A percentile compares a stretch with the other conserved stretches of the same genome.
Conservation (phyloP, 2,888 invertebrate genomes). For the Malthinus seriepunctatus region DNA sequence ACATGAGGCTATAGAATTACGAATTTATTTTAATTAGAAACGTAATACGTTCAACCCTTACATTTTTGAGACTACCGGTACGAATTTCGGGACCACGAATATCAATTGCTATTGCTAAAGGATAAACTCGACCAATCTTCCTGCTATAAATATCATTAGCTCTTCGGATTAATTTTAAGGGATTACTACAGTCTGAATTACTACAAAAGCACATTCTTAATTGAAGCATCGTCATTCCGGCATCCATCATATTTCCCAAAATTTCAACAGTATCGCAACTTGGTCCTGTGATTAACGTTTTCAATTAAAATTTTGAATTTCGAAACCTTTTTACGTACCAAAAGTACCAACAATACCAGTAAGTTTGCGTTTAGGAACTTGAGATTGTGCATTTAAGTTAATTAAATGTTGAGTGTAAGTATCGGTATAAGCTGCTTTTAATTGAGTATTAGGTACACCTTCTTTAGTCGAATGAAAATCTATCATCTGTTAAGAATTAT, state of each 20-base stretch:
- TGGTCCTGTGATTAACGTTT: conserved; percentile 26
- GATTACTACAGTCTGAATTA: conserved; percentile 54
- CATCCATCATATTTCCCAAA: conserved; percentile 57
- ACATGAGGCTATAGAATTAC: conserved; percentile 5
- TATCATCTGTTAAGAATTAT: conserved; percentile 42
- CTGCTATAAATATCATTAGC: conserved; percentile 63
- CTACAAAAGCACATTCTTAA: conserved; percentile 55
- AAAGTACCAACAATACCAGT: conserved; percentile 62
- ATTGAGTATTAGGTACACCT: conserved; percentile 57
- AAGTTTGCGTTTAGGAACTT: conserved; percentile 56
- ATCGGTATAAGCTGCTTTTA: conserved; percentile 56
- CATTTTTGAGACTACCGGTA: conserved; percentile 81
- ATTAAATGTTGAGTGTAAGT: conserved; percentile 58
- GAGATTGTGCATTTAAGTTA: conserved; percentile 54
- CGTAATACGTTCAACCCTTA: conserved; percentile 51
- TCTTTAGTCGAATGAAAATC: conserved; percentile 48
- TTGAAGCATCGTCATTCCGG: conserved; percentile 60
- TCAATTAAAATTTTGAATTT: not conserved
- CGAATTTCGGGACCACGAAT: conserved; percentile 88
- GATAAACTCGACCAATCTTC: conserved; percentile 63
- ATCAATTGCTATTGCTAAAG: conserved; percentile 83
- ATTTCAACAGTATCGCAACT: conserved; percentile 39
- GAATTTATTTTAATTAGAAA: not conserved
- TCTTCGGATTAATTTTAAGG: conserved; percentile 54
- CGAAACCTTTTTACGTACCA: conserved; percentile 48